Evolutionary conservation across 2,797 vertebrate species (phyloP).

Genomic region (Tauraco hartlaubi): DNA sequence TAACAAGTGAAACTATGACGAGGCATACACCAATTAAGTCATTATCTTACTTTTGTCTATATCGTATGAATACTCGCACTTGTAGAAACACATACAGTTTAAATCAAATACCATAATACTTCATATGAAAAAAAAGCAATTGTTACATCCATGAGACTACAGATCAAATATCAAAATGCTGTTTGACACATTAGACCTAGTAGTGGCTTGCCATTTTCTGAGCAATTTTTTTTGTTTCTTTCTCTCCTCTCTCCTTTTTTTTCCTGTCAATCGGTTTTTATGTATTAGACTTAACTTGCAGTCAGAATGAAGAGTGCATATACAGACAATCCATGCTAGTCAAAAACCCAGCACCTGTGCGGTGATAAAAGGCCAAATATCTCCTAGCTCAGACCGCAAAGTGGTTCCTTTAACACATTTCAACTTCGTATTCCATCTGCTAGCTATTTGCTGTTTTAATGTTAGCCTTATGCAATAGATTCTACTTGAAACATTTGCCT

Average conservation of each 20-base stretch:
- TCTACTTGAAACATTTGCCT: neutral
- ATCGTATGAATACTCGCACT: neutral
- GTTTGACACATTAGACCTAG: neutral
- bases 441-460: neutral
- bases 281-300: neutral
- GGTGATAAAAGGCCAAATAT: neutral
- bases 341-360: neutral
- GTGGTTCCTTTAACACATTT: neutral
- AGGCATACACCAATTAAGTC: neutral
- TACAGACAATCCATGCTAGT: neutral
- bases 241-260: fast-evolving
- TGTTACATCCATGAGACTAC: neutral
- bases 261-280: neutral
- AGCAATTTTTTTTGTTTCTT: neutral
- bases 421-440: neutral
- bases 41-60: neutral
- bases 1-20: neutral
- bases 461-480: neutral
- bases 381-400: neutral
- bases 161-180: neutral
- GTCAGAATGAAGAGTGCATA: neutral
- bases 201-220: neutral
- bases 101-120: neutral
- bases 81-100: neutral
- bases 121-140: neutral